Evolutionary conservation across 2,797 vertebrate species (phyloP), one percentile per base, ranked within the genome.

Genomic region (Danio tinwini): DNA sequence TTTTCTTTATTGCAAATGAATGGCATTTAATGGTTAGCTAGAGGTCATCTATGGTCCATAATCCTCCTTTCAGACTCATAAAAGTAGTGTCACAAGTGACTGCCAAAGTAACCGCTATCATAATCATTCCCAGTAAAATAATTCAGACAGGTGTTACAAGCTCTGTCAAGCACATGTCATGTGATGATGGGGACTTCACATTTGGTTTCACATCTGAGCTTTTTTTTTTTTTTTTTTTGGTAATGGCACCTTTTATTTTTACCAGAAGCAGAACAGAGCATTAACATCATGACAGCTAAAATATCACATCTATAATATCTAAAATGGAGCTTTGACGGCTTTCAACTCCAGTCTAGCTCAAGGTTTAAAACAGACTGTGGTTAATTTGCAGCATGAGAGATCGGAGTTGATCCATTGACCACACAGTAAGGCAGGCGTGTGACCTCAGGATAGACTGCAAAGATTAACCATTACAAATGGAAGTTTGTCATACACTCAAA

Each of bases 101-200:
- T 37, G 17, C 1, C 39, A 62, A 63, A 37, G 49, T 4, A 70
- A 62, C 11, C 19, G 16, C 40, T 64, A 49, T 80, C 42, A 74
- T 50, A 58, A 16, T 2, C 65, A 55, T 45, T 81, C 71, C 50
- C 73, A 5, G 50, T 17, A 3, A 69, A 64, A 64, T 13, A 16
- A 45, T 19, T 17, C 45, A 63, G 42, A 42, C 79, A 81, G 71
- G 74, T 77, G 58, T 65, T 21, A 78, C 62, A 53, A 40, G 72
- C 76, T 17, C 49, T 44, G 29, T 40, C 29, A 69, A 19, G n/a
- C 10, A 5, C 14, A 16, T 14, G 40, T 68, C 75, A 49, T 68
- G 63, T 29, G 29, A 29, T 59, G 63, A 77, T 10, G 39, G 42
- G 53, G 52, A 55, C 74, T 73, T 56, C 11, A 53, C 14, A 37